A percentile compares a stretch with the other conserved stretches of the same genome.
These are phyloP conservation scores for Eudyptes chrysolophus DNA, from an alignment of 2,113 vertebrate species.

Conservation along the genomic window DNA sequence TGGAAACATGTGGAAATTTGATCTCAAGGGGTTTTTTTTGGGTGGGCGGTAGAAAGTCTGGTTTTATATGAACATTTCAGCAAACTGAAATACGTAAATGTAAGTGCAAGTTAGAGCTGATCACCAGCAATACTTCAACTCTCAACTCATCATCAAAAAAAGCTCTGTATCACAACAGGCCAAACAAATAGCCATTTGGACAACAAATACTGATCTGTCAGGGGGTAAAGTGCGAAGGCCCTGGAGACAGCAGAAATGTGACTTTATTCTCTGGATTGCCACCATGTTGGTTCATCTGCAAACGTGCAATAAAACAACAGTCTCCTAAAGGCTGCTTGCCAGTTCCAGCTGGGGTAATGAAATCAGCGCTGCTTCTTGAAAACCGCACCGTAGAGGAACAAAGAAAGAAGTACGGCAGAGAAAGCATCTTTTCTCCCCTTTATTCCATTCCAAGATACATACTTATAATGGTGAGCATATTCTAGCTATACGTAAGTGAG, in stretches of 20 bases:
- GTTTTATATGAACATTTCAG: background rate
- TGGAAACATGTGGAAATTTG: background rate
- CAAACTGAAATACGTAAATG: background rate
- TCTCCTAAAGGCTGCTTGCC: background rate
- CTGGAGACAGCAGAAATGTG: background rate
- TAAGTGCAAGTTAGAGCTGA: background rate
- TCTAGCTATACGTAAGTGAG: background rate
- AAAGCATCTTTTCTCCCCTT: background rate
- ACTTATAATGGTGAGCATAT: background rate
- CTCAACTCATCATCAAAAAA: background rate
- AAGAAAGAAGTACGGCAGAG: background rate
- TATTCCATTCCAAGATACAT: background rate
- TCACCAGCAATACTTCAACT: background rate
- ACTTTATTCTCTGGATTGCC: background rate
- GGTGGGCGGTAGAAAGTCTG: background rate
- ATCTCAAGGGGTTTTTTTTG: background rate
- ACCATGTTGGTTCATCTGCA: background rate
- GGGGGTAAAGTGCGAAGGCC: background rate
- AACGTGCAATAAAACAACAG: background rate
- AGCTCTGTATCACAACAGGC: background rate
- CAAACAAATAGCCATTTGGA: background rate
- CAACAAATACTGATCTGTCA: background rate
- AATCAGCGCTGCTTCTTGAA: background rate
- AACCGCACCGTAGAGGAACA: background rate
- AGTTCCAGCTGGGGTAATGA: background rate